These are phyloP conservation scores for Venusia cambrica DNA, from an alignment of 2,888 invertebrate genomes.

Conservation along the genomic window DNA sequence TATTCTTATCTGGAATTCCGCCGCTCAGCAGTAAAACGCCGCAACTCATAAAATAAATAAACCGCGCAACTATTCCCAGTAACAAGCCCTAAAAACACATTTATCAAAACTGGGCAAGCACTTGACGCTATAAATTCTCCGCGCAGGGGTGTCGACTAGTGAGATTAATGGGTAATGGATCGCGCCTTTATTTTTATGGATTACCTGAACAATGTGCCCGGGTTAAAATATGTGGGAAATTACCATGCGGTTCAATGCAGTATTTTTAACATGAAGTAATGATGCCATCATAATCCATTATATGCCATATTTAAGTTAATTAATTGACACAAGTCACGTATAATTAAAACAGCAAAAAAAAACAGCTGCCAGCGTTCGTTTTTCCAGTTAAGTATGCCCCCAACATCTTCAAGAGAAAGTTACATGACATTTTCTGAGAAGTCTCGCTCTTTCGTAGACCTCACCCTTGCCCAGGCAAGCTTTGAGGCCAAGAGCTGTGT, in stretches of 20 bases:
- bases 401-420: no score
- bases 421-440: no score
- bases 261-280: slow-evolving; percentile 10
- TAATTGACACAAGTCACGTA: no score
- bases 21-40: slow-evolving; percentile 31
- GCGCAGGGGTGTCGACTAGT: slow-evolving; percentile 40
- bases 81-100: slow-evolving; percentile 47
- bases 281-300: no score
- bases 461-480: no score
- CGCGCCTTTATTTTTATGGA: slow-evolving; percentile 37
- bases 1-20: slow-evolving; percentile 19
- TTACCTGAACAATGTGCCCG: slow-evolving; percentile 32
- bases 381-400: no score
- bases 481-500: no score
- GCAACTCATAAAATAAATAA: slow-evolving; percentile 46
- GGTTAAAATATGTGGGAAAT: slow-evolving; percentile 20
- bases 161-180: slow-evolving; percentile 42
- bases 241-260: slow-evolving; percentile 8
- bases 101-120: slow-evolving; percentile 53
- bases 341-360: no score
- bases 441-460: no score
- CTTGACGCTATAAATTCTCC: slow-evolving; percentile 51
- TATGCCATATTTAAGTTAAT: no score
- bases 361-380: no score
- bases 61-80: slow-evolving; percentile 50